phyloP scores from a whole-genome alignment of 2,888 invertebrate genomes.

The Entomobrya proxima region DNA sequence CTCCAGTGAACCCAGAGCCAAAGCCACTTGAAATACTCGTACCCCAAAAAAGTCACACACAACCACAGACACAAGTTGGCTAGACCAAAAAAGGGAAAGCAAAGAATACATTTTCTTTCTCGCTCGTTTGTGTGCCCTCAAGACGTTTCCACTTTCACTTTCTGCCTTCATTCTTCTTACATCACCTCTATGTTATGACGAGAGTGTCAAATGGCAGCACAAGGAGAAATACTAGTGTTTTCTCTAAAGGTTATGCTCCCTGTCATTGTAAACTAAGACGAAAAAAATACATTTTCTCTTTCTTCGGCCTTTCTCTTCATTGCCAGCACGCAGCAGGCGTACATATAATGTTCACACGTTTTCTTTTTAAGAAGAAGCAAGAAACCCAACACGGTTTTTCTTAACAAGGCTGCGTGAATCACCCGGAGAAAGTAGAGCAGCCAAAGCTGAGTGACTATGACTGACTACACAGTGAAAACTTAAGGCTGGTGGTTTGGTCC shows the following conservation, averaged over 20 bases:
- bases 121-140: background rate
- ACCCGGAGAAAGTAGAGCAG: too few species aligned
- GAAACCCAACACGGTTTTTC: too few species aligned
- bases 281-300: background rate
- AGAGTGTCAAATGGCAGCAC: conserved; percentile 27
- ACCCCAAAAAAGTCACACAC: too few species aligned
- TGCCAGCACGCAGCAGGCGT: background rate
- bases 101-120: background rate
- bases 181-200: background rate
- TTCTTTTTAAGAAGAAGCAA: background rate
- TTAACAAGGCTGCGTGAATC: too few species aligned
- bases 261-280: background rate
- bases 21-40: too few species aligned
- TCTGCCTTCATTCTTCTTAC: background rate
- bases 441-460: background rate
- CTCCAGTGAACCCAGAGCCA: too few species aligned
- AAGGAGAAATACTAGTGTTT: background rate
- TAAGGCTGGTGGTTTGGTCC: background rate
- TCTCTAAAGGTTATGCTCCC: background rate
- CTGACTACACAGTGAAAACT: background rate
- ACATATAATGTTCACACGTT: background rate
- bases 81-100: background rate
- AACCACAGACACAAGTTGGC: too few species aligned
- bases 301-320: background rate
- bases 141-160: background rate